Percentiles rank a stretch among this genome's conserved stretches.
These are phyloP conservation scores for Emys orbicularis DNA, from an alignment of 2,797 vertebrate genomes.

Conservation along the genomic window DNA sequence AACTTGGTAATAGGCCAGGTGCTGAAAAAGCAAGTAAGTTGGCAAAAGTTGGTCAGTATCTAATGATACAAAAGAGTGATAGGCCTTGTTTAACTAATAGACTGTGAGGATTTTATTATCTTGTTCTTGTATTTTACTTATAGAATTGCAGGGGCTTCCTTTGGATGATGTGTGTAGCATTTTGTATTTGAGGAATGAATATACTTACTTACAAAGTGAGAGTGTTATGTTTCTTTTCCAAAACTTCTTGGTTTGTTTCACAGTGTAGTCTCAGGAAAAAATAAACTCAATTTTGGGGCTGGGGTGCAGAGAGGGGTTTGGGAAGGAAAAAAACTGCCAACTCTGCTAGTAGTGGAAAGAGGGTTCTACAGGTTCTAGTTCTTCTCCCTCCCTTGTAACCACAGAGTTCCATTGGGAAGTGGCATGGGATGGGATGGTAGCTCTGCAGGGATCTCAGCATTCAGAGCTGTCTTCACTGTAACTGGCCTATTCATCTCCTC, in stretches of 20 bases:
- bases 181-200: not conserved
- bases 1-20: not conserved
- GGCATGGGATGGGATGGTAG: accelerated
- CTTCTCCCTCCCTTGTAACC: not conserved
- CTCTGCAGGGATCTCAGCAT: not conserved
- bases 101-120: not conserved
- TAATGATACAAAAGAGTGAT: not conserved
- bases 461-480: not conserved
- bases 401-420: not conserved
- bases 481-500: accelerated
- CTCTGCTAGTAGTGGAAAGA: not conserved
- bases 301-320: not conserved
- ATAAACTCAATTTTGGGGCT: not conserved
- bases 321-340: accelerated
- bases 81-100: not conserved
- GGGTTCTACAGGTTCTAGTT: accelerated
- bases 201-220: accelerated
- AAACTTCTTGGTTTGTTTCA: no score
- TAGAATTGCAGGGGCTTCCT: accelerated
- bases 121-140: not conserved
- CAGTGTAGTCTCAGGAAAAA: accelerated
- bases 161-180: accelerated
- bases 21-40: not conserved
- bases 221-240: not conserved
- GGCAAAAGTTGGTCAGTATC: not conserved